These are phyloP conservation scores for Cyanoliseus patagonus DNA, from an alignment of 2,113 vertebrate genomes.

Conservation along the genomic window DNA sequence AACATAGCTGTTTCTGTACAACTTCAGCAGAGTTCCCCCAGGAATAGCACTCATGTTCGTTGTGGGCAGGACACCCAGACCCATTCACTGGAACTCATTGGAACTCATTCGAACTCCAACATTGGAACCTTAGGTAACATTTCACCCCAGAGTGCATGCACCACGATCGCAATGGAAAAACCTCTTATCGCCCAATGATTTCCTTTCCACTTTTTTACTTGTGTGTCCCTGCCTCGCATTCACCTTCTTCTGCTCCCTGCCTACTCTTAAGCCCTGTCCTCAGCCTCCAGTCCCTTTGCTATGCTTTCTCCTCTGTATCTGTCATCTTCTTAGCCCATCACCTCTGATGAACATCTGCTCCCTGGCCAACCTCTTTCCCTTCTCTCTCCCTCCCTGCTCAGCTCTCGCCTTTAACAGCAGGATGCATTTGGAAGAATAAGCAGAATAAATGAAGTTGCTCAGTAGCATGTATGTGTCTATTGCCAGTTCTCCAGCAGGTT, in stretches of 20 bases:
- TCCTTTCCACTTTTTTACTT: not conserved
- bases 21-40: not conserved
- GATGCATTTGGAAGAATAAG: not conserved
- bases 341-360: not conserved
- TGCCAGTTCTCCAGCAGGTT: constrained; percentile 31
- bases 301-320: not conserved
- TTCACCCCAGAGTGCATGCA: not conserved
- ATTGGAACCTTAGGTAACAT: not conserved
- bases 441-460: not conserved
- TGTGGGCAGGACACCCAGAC: not conserved
- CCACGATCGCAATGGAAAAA: not conserved
- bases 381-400: not conserved
- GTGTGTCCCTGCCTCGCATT: not conserved
- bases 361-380: not conserved
- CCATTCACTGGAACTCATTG: not conserved
- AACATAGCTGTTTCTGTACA: not conserved
- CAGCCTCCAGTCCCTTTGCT: not conserved
- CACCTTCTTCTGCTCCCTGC: not conserved
- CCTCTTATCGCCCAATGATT: not conserved
- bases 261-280: not conserved
- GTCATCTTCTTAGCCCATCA: not conserved
- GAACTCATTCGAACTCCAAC: not conserved
- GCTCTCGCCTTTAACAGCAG: not conserved
- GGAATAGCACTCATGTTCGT: rapidly evolving
- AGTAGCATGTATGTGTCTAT: not conserved